Percentiles rank a stretch among this genome's conserved stretches.
Evolutionary conservation across 2,797 vertebrate species (phyloP).

Genomic region (Argya squamiceps): DNA sequence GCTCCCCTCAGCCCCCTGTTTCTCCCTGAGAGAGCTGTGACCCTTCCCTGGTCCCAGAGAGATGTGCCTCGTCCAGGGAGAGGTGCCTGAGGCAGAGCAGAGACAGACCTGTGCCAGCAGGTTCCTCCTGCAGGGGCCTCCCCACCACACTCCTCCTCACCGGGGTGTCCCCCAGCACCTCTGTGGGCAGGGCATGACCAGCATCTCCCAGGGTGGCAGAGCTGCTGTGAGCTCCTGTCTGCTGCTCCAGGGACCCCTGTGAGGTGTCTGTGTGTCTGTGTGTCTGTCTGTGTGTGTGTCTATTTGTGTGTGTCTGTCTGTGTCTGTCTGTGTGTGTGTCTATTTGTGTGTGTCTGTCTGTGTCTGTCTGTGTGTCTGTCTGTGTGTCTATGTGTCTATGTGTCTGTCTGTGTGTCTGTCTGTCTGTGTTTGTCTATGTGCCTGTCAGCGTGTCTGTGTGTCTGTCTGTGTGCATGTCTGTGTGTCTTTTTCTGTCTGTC

Average conservation of each 20-base stretch:
- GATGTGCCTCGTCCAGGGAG: background rate
- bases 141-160: background rate
- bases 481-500: too few relatives aligned
- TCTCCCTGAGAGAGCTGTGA: background rate
- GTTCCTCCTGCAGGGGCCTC: background rate
- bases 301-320: too few relatives aligned
- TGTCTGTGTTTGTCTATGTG: too few relatives aligned
- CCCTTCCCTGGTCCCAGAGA: background rate
- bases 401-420: too few relatives aligned
- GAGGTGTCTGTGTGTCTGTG: background rate
- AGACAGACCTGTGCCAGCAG: accelerated
- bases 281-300: too few relatives aligned
- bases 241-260: accelerated
- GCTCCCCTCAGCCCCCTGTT: background rate
- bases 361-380: too few relatives aligned
- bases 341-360: background rate
- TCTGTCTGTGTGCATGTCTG: too few relatives aligned
- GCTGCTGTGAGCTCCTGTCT: background rate
- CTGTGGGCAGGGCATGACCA: background rate
- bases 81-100: background rate
- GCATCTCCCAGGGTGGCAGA: background rate
- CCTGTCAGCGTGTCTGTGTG: background rate
- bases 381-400: too few relatives aligned
- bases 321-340: too few relatives aligned
- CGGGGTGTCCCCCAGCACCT: background rate